Conservation (phyloP, 1,140 invertebrate genomes). For the Drosophila tropicalis region DNA sequence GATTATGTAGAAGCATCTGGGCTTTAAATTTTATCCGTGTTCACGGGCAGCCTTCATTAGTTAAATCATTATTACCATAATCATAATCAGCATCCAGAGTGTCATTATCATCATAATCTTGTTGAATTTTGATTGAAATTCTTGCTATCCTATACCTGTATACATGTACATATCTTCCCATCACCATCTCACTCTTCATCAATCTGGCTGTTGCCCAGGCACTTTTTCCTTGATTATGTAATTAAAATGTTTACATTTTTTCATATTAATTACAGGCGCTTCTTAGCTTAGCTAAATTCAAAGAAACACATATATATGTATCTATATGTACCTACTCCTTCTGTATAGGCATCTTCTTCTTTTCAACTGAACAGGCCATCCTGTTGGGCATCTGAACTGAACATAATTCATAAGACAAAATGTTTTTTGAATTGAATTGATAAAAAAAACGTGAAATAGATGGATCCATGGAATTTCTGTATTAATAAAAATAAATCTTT, state of each 20-base stretch:
- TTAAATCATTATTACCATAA: background rate
- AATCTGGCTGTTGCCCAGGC: background rate
- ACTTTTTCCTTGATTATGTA: conserved; percentile 5
- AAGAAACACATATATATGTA: conserved; percentile 9
- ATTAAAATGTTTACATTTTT: conserved; percentile 12
- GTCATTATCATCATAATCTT: background rate
- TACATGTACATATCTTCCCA: background rate
- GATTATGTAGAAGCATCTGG: conserved; percentile 1
- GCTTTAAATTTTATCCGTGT: background rate
- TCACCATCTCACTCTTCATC: background rate
- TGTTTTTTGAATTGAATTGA: no score
- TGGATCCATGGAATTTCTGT: no score
- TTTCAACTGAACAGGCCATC: no score
- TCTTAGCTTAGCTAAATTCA: background rate
- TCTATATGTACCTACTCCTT: no score
- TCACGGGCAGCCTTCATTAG: background rate
- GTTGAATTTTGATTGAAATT: conserved; percentile 14
- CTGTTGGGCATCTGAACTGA: no score
- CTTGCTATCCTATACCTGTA: background rate
- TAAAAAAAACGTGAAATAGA: no score
- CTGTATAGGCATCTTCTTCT: no score
- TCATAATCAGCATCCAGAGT: background rate
- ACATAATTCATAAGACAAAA: no score
- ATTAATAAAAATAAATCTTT: no score
- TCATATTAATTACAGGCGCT: conserved; percentile 1